Percentiles rank a stretch among this genome's conserved stretches.
These are phyloP conservation scores for Parelbella ahira DNA, from an alignment of 2,888 invertebrate species.

Conservation along the genomic window DNA sequence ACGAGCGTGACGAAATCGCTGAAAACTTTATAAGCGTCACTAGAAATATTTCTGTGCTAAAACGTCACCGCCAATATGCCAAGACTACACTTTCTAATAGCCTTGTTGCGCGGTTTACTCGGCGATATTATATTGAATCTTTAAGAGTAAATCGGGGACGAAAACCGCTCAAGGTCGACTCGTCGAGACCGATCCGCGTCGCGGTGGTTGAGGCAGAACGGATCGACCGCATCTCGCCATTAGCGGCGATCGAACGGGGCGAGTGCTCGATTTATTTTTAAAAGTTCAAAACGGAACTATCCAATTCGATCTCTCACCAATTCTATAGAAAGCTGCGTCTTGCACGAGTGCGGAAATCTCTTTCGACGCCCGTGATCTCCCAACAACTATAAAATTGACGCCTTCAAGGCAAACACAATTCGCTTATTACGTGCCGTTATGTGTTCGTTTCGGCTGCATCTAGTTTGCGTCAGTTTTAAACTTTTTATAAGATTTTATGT, in stretches of 20 bases:
- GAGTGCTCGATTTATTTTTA: constrained; percentile 16
- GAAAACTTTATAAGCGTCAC: too few species aligned
- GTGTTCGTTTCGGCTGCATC: too few species aligned
- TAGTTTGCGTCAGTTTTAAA: too few species aligned
- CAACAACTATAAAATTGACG: not conserved
- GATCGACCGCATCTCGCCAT: constrained; percentile 25
- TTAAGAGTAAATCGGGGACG: constrained; percentile 6
- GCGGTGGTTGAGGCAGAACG: constrained; percentile 20
- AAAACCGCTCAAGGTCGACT: constrained; percentile 25
- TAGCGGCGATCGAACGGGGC: constrained; percentile 16
- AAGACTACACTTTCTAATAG: constrained; percentile 10
- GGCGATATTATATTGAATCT: constrained; percentile 5
- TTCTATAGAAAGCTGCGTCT: constrained; percentile 14
- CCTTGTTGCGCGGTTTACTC: constrained; percentile 3
- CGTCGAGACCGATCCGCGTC: constrained; percentile 23
- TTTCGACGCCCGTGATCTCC: not conserved
- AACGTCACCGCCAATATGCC: not conserved
- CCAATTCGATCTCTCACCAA: constrained; percentile 6
- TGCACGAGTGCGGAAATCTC: constrained; percentile 5
- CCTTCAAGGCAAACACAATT: not conserved
- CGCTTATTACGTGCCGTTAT: too few species aligned
- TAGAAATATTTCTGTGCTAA: too few species aligned
- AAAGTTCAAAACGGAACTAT: constrained; percentile 6
- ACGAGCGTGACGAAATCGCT: too few species aligned
- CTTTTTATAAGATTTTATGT: too few species aligned